A percentile compares a stretch with the other conserved stretches of the same genome.
phyloP scores from a whole-genome alignment of 2,113 vertebrate species.

The Lanius collurio region DNA sequence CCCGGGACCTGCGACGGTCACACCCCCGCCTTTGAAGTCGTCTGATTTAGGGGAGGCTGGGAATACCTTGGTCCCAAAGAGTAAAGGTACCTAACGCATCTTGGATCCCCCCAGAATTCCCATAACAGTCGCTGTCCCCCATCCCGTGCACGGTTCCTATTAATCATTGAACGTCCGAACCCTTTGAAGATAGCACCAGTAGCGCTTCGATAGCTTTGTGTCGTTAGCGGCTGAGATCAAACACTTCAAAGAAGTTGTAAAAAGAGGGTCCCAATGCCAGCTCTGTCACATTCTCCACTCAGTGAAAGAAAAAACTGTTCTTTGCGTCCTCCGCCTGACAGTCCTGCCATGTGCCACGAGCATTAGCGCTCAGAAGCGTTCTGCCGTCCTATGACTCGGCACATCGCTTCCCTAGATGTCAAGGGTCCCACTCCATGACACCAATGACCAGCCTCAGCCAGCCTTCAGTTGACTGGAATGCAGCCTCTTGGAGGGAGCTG shows the following conservation, averaged over 20 bases:
- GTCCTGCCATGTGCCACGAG: background rate
- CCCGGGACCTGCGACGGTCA: background rate
- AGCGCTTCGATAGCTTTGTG: background rate
- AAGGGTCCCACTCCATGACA: background rate
- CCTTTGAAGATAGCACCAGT: constrained; percentile 53
- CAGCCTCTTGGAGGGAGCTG: background rate
- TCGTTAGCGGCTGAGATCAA: constrained; percentile 30
- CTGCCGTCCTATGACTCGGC: constrained; percentile 32
- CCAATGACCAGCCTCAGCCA: background rate
- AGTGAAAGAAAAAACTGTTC: background rate
- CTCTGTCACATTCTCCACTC: background rate
- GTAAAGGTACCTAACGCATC: background rate
- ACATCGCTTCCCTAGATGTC: background rate
- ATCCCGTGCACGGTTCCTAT: background rate
- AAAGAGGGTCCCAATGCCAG: constrained; percentile 6
- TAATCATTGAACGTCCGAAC: constrained; percentile 8
- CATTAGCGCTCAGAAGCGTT: background rate
- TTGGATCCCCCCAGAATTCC: background rate
- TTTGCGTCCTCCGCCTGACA: background rate
- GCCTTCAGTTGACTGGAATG: background rate
- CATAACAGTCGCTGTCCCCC: background rate
- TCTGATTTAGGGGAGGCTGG: background rate
- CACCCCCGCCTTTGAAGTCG: background rate
- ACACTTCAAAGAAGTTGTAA: constrained; percentile 58
- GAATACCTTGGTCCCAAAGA: background rate